Percentiles rank a stretch among this genome's conserved stretches.
Conservation (phyloP, 2,113 vertebrate species). For the Echinops telfairi region DNA sequence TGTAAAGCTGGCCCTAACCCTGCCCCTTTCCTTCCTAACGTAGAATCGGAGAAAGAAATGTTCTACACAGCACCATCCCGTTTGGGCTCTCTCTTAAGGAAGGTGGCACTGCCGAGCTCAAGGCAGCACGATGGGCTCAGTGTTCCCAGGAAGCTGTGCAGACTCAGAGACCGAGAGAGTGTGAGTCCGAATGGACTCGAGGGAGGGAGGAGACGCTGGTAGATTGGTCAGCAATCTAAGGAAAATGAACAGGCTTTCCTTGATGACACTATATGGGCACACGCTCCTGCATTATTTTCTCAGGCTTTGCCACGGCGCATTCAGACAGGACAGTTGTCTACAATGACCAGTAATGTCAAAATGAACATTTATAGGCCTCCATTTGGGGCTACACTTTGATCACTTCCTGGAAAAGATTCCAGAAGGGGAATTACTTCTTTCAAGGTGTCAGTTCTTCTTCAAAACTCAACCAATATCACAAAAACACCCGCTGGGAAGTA, state of each 20-base stretch:
- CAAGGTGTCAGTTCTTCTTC: background rate
- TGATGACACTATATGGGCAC: background rate
- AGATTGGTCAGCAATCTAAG: background rate
- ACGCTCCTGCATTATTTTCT: background rate
- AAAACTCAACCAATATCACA: background rate
- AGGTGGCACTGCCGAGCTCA: too few species aligned
- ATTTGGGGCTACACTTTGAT: background rate
- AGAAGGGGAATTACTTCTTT: background rate
- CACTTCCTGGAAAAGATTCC: conserved; percentile 7
- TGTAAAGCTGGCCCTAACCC: background rate
- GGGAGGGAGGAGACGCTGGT: too few species aligned
- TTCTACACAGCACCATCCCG: too few species aligned
- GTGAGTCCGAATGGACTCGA: too few species aligned
- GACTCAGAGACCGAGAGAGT: too few species aligned
- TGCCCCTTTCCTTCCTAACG: background rate
- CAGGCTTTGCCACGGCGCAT: background rate
- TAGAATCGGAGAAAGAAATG: background rate
- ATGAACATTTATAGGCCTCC: background rate
- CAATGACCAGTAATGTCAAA: background rate
- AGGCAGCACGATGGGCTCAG: too few species aligned
- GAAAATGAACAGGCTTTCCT: background rate
- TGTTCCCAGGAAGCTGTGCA: too few species aligned
- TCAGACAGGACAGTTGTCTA: background rate
- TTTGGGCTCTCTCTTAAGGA: background rate
- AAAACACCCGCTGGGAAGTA: too few species aligned